Percentiles rank a stretch among this genome's conserved stretches.
phyloP scores from a whole-genome alignment of 2,113 vertebrate species.

The Chinchilla lanigera region DNA sequence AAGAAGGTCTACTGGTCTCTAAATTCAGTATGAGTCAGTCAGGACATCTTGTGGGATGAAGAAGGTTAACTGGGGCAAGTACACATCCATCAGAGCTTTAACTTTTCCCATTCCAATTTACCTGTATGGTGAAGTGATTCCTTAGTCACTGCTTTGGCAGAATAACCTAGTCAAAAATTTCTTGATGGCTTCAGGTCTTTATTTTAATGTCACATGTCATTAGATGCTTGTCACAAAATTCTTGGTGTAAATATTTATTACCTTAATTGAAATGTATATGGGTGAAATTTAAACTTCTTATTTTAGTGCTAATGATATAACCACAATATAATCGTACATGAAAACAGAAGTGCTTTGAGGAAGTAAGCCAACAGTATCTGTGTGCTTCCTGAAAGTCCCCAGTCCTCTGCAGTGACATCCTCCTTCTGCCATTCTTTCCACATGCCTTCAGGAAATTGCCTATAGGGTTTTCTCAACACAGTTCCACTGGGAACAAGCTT shows the following conservation, averaged over 20 bases:
- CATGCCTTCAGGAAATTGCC: not conserved
- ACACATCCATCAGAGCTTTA: not conserved
- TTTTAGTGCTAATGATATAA: not conserved
- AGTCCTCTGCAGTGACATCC: not conserved
- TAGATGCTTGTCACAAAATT: no score
- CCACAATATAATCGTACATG: not conserved
- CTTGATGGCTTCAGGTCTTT: not conserved
- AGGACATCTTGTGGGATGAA: accelerated
- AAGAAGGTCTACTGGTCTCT: not conserved
- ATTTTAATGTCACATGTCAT: not conserved
- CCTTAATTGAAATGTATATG: not conserved
- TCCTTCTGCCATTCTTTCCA: no score
- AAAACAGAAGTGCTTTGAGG: not conserved
- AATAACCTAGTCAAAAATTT: accelerated
- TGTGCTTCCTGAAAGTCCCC: no score
- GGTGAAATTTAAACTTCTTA: no score
- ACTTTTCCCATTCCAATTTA: not conserved
- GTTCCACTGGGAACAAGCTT: not conserved
- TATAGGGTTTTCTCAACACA: not conserved
- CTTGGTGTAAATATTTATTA: accelerated
- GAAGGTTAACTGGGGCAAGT: not conserved
- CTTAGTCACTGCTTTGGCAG: not conserved
- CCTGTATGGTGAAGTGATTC: not conserved
- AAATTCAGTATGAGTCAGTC: accelerated
- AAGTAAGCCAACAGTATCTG: not conserved